A percentile compares a stretch with the other conserved stretches of the same genome.
These are phyloP conservation scores for Aldabrachelys gigantea DNA, from an alignment of 2,113 vertebrate genomes.

Conservation along the genomic window DNA sequence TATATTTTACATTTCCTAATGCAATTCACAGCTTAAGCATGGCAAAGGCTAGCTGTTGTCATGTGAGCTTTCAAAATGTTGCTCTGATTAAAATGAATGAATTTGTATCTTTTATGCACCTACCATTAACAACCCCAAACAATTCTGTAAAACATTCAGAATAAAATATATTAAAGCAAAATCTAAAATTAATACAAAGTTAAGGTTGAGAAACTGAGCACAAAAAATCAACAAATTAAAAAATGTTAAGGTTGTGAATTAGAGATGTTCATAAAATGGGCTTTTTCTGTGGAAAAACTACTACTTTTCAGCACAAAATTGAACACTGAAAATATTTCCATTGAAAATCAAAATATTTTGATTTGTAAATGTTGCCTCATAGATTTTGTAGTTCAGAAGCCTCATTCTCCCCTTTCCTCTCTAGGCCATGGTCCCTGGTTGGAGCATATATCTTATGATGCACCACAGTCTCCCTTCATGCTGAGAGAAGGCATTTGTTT, in stretches of 20 bases:
- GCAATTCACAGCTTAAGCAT: not conserved
- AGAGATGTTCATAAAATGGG: not conserved
- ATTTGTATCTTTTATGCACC: not conserved
- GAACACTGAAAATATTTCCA: not conserved
- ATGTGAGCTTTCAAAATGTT: slow-evolving; percentile 18
- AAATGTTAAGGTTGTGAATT: not conserved
- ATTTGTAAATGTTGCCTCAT: not conserved
- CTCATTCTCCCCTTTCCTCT: not conserved
- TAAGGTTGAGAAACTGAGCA: not conserved
- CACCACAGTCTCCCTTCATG: not conserved
- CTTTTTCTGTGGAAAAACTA: not conserved
- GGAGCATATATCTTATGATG: not conserved
- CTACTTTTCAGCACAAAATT: not conserved
- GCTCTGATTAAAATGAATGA: slow-evolving; percentile 16
- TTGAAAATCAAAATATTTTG: not conserved
- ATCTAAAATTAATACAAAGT: not conserved
- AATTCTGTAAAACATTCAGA: not conserved
- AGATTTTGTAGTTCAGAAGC: rapidly evolving
- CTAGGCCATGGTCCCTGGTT: not conserved
- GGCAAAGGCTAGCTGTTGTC: not conserved
- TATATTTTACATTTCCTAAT: slow-evolving; percentile 34
- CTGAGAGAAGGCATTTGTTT: not conserved
- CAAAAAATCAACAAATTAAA: not conserved
- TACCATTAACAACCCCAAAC: slow-evolving; percentile 1
- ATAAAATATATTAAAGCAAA: not conserved